phyloP scores from a whole-genome alignment of 2,113 vertebrate species.

The Boleophthalmus pectinirostris region DNA sequence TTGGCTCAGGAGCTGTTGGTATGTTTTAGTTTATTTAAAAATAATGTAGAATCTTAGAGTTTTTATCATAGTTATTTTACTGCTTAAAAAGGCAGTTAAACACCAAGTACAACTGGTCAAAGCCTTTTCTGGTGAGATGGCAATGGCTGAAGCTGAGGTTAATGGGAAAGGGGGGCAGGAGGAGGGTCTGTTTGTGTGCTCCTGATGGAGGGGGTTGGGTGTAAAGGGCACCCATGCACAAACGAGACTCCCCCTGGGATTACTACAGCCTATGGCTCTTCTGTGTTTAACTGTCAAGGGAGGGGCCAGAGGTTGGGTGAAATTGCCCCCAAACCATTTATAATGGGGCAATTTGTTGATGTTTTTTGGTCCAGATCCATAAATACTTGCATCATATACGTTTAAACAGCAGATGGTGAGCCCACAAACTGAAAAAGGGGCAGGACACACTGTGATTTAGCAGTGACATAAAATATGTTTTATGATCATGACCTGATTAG shows the following conservation, averaged over 20 bases:
- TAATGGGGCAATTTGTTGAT: slow-evolving; percentile 77
- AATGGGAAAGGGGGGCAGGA: slow-evolving; percentile 58
- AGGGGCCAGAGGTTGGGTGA: slow-evolving; percentile 44
- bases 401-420: slow-evolving; percentile 61
- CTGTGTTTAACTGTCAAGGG: slow-evolving; percentile 65
- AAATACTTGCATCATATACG: slow-evolving; percentile 64
- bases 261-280: slow-evolving; percentile 58
- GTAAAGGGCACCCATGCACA: slow-evolving; percentile 68
- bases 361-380: slow-evolving; percentile 60
- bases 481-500: slow-evolving; percentile 31
- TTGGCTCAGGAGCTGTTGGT: slow-evolving; percentile 87
- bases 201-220: slow-evolving; percentile 33
- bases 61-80: slow-evolving; percentile 23
- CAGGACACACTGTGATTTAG: slow-evolving; percentile 51
- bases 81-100: slow-evolving; percentile 35
- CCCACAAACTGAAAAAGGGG: slow-evolving; percentile 36
- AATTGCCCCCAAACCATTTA: slow-evolving; percentile 70
- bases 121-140: slow-evolving; percentile 52
- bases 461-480: slow-evolving; percentile 52
- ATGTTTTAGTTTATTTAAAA: slow-evolving; percentile 40
- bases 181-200: slow-evolving; percentile 62
- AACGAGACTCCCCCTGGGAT: slow-evolving; percentile 63
- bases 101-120: slow-evolving; percentile 43
- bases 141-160: slow-evolving; percentile 45
- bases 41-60: slow-evolving; percentile 14